Evolutionary conservation across 2,888 invertebrate genomes (phyloP).

Genomic region (Melipona beecheii): DNA sequence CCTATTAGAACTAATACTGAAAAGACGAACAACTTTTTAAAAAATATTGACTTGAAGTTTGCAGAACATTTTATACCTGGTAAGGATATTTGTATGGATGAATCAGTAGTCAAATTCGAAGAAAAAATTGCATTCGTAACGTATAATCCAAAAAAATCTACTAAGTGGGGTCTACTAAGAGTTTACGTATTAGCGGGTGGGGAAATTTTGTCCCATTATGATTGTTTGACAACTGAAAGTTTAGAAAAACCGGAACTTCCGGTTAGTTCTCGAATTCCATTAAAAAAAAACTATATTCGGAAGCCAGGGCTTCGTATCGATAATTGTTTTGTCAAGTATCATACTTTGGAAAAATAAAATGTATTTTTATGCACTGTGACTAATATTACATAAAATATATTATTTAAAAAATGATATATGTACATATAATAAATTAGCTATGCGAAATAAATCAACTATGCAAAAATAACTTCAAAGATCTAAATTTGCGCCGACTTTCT

Average conservation of each 20-base stretch:
- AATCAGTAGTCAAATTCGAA: conserved; percentile 34
- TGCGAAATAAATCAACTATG: too few species aligned
- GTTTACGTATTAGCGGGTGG: conserved; percentile 44
- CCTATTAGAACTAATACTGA: background rate
- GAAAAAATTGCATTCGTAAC: conserved; percentile 15
- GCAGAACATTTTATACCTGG: conserved; percentile 33
- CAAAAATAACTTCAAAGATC: conserved; percentile 2
- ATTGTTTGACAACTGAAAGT: conserved; percentile 42
- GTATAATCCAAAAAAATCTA: conserved; percentile 27
- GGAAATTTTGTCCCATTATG: conserved; percentile 63
- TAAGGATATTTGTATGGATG: conserved; percentile 29
- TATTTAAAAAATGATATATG: background rate
- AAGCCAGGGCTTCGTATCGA: conserved; percentile 9
- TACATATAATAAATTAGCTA: background rate
- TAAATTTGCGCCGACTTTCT: conserved; percentile 25
- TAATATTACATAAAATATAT: conserved; percentile 23
- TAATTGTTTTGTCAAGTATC: conserved; percentile 19
- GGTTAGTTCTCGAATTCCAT: conserved; percentile 56
- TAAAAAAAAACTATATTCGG: conserved; percentile 34
- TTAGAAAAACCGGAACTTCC: conserved; percentile 58
- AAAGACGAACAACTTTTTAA: conserved; percentile 26
- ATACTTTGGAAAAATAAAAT: conserved; percentile 9
- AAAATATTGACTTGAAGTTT: conserved; percentile 39
- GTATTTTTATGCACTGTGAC: conserved; percentile 15
- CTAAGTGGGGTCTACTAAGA: conserved; percentile 50